Percentiles rank a stretch among this genome's conserved stretches.
Evolutionary conservation across 2,888 invertebrate genomes (phyloP).

Genomic region (Nomada hirtipes): DNA sequence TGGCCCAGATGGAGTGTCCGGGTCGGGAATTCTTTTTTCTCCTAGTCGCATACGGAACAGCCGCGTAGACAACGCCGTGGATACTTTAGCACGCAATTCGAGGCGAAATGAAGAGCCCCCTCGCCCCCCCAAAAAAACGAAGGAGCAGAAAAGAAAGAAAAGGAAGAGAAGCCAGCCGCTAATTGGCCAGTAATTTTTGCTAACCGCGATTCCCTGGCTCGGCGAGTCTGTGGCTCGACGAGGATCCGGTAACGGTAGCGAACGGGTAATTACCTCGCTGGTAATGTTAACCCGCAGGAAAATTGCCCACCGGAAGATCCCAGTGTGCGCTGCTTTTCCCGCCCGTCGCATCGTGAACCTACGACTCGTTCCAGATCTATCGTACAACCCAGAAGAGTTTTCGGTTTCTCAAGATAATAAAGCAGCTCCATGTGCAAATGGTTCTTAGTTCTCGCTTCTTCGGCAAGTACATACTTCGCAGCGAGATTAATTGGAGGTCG

Average conservation of each 20-base stretch:
- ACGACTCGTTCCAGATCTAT: slow-evolving; percentile 30
- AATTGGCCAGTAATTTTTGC: slow-evolving; percentile 68
- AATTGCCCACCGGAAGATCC: slow-evolving; percentile 68
- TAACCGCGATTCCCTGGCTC: slow-evolving; percentile 62
- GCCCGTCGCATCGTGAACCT: slow-evolving; percentile 25
- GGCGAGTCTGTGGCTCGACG: slow-evolving; percentile 53
- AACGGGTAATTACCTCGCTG: slow-evolving; percentile 66
- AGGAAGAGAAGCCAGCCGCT: slow-evolving; percentile 53
- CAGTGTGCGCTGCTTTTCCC: slow-evolving; percentile 46
- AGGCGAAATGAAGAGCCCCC: slow-evolving; percentile 43
- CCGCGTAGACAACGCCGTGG: slow-evolving; percentile 31
- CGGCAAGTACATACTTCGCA: too few relatives aligned
- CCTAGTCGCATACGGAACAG: slow-evolving; percentile 7
- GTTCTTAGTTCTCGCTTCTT: not conserved
- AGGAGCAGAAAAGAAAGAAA: not conserved
- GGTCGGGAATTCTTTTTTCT: slow-evolving; percentile 12
- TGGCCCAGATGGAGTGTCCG: not conserved
- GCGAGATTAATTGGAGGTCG: too few relatives aligned
- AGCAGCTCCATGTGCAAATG: not conserved
- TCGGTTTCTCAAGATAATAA: too few relatives aligned
- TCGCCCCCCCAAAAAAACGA: not conserved
- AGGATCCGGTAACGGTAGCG: slow-evolving; percentile 72
- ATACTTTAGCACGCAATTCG: slow-evolving; percentile 53
- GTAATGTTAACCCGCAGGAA: slow-evolving; percentile 68
- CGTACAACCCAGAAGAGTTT: not conserved